Evolutionary conservation across 2,888 invertebrate genomes (phyloP), one percentile per base, ranked within the genome.

Genomic region (Drosophila paucipuncta): DNA sequence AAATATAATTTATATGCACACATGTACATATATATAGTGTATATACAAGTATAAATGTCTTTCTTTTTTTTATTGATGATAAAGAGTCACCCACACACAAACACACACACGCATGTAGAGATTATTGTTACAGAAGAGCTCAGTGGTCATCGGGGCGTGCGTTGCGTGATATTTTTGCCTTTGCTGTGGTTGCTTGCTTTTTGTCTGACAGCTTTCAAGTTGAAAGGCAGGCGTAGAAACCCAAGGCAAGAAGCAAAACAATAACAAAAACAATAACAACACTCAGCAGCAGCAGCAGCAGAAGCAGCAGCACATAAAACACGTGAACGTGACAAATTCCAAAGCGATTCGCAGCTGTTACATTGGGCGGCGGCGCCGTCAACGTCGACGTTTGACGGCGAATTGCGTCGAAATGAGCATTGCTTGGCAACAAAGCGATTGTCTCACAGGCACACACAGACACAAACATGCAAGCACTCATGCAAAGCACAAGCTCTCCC

Each of bases 241-340:
- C 68, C 85, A 87, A 87, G 80, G 73, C 81, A 73, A 69, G 52
- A 65, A 69, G 69, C 22, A 70, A 55, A 67, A 72, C 60, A 63
- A 76, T 50, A 69, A 55, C 73, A 68, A 64, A 22, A 59, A 58
- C 52, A 55, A 35, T 37, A 55, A 10, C 35, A 70, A 63, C 49
- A 74, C 43, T 55, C 68, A 75, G 28, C 55, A n/a, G 9, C 63
- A 52, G 64, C 55, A 25, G 61, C 57, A 64, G 35, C 49, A 22
- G 22, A 22, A 58, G 49, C 73, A 70, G 78, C 75, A 85, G 75
- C 83, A 61, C 90, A 80, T 76, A 82, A 85, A 83, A 90, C 90
- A 91, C 90, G 90, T 91, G 90, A 91, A 91, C 91, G 91, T 91
- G 90, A 91, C 91, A 84, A 91, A 90, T 90, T 86, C 86, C 90